Base-by-base conservation (phyloP, 2,888 invertebrate species). In the Amblyjoppa fuscipennis region DNA sequence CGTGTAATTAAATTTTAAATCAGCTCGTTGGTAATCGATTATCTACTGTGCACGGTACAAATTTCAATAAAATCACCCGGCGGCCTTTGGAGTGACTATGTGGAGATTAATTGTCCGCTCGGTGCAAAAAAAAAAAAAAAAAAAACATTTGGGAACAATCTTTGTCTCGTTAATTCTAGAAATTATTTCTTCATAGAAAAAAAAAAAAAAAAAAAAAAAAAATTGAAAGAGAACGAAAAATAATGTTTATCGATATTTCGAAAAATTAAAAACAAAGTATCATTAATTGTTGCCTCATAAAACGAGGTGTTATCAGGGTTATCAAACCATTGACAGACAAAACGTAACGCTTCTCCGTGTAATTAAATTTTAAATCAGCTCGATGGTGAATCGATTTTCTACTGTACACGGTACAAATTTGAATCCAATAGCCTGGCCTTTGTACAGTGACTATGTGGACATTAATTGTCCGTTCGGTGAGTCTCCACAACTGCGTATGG, bases 401-500 rank as follows among this genome's bases (percentile, higher is more conserved):
- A 53, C 16, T 53, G 53, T n/a, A 16, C 20, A 53, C 34, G 6
- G 53, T 56, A 56, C 2, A 20, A 56, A 7, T 56, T 20, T 38
- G 38, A 51, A 34, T 71, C 38, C 68, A n/a, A 77, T 68, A 3
- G 38, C 9, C 34, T 4, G 34, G 41, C 53, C 66, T 53, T n/a
- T n/a, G 6, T 53, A 71, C 11, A 2, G 70, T 70, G 20, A 61
- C 31, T 78, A 31, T 31, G 49, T 13, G 7, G n/a, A 25, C 11
- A 59, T 78, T 78, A 70, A 78, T 78, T 70, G 61, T 69, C 45
- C 70, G 61, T 13, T 70, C 34, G 69, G 31, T 59, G 61, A 61
- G 59, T 61, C 59, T 61, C 59, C 66, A 38, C 51, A 76, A 51
- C 51, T 5, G 49, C 49, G n/a, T 3, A 4, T 28, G 45, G 5